phyloP scores from a whole-genome alignment of 2,888 invertebrate species.

The Thera obeliscata region DNA sequence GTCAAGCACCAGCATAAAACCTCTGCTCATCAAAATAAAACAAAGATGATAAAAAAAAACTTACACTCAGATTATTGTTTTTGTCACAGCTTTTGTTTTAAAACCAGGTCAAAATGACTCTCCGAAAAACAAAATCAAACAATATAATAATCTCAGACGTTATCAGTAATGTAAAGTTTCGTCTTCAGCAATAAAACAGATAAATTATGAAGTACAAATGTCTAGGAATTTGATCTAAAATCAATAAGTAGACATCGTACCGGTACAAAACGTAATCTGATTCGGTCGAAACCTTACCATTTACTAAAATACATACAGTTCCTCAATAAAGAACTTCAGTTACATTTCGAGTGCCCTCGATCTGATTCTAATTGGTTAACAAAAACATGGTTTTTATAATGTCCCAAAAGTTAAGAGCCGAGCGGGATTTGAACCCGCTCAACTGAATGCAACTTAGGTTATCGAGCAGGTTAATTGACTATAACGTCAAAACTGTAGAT shows the following conservation, averaged over 20 bases:
- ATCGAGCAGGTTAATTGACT: no score
- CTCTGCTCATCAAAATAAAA: no score
- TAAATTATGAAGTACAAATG: not conserved
- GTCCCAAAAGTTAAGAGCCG: no score
- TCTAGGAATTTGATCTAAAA: conserved; percentile 17
- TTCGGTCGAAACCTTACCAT: conserved; percentile 14
- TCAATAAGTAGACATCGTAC: conserved; percentile 15
- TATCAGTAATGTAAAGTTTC: not conserved
- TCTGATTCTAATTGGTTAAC: conserved; percentile 18
- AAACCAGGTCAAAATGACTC: not conserved
- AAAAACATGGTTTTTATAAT: no score
- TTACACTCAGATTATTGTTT: not conserved
- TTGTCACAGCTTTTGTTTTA: not conserved
- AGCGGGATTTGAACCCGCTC: no score
- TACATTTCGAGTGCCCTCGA: conserved; percentile 7
- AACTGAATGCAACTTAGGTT: no score
- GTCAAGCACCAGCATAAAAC: not conserved
- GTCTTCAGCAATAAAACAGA: not conserved
- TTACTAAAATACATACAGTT: not conserved
- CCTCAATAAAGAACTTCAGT: not conserved
- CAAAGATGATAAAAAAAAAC: no score
- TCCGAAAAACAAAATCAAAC: not conserved
- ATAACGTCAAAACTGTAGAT: no score
- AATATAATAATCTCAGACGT: not conserved
- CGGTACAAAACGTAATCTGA: conserved; percentile 7